phyloP scores from a whole-genome alignment of 2,888 invertebrate species.

The Aethes cnicana region DNA sequence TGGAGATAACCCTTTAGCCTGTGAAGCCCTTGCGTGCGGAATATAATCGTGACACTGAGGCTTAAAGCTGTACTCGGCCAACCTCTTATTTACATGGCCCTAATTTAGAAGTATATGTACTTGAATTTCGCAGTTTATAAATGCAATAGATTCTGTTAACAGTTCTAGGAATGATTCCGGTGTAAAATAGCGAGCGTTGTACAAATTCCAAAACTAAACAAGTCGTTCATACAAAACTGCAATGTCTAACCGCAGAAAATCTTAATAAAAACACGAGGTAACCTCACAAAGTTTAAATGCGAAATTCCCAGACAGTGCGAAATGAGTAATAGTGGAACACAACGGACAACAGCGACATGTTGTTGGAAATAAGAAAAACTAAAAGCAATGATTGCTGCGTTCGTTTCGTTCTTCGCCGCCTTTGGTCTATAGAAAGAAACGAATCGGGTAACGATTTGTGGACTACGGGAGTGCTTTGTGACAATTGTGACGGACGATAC shows the following conservation, averaged over 20 bases:
- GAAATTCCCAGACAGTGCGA: slow-evolving; percentile 24
- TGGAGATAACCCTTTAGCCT: slow-evolving; percentile 55
- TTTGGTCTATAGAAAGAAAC: neutral
- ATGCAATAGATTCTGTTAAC: no score
- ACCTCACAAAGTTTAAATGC: slow-evolving; percentile 16
- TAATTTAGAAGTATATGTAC: slow-evolving; percentile 1
- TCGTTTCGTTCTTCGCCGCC: neutral
- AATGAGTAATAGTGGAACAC: slow-evolving; percentile 19
- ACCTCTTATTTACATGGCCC: slow-evolving; percentile 36
- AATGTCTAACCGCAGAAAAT: slow-evolving; percentile 10
- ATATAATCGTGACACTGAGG: slow-evolving; percentile 48
- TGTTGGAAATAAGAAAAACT: slow-evolving; percentile 31
- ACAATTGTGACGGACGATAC: slow-evolving; percentile 7
- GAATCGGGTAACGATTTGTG: slow-evolving; percentile 10
- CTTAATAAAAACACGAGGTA: slow-evolving; percentile 14
- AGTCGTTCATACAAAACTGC: slow-evolving; percentile 12
- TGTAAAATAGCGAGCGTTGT: no score
- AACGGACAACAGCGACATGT: slow-evolving; percentile 33
- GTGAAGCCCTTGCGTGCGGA: slow-evolving; percentile 48
- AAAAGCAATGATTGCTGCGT: slow-evolving; percentile 13
- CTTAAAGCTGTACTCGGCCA: slow-evolving; percentile 45
- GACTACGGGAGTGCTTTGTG: slow-evolving; percentile 11
- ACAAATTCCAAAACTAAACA: neutral
- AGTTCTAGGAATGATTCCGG: no score
- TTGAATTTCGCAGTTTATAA: no score